Conservation (phyloP, 2,113 vertebrate genomes). For the Apistogramma diplotaenia region DNA sequence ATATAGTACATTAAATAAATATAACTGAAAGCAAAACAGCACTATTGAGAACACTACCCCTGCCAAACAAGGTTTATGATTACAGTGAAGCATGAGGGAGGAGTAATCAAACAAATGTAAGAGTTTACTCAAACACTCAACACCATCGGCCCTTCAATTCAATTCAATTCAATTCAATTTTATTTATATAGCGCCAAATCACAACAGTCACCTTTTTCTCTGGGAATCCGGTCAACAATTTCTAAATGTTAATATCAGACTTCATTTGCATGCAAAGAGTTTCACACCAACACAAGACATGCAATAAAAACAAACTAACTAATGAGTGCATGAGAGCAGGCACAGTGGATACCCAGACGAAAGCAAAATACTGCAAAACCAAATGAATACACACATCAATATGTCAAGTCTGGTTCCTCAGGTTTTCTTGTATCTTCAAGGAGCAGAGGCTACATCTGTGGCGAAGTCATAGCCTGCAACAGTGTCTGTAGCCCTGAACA, state of each 20-base stretch:
- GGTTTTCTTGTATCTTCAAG: neutral
- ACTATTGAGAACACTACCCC: neutral
- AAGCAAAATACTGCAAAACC: neutral
- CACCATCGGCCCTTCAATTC: no score
- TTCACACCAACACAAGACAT: conserved; percentile 12
- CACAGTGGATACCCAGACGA: neutral
- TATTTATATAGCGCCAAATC: no score
- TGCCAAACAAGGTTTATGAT: neutral
- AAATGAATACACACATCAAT: conserved; percentile 17
- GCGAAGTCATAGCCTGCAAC: neutral
- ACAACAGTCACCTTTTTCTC: no score
- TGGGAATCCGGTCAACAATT: no score
- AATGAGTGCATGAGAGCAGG: neutral
- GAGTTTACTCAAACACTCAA: neutral
- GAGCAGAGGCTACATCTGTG: conserved; percentile 3
- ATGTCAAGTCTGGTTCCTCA: neutral
- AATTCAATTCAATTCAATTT: no score
- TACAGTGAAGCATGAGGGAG: neutral
- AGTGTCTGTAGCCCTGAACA: neutral
- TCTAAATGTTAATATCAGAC: neutral
- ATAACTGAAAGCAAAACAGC: neutral
- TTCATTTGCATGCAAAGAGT: conserved; percentile 4
- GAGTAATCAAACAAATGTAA: neutral
- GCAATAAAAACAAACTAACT: conserved; percentile 3
- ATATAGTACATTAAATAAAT: neutral